A percentile compares a stretch with the other conserved stretches of the same genome.
Conservation (phyloP, 2,888 invertebrate genomes). For the Cataglyphis rosenhaueri region DNA sequence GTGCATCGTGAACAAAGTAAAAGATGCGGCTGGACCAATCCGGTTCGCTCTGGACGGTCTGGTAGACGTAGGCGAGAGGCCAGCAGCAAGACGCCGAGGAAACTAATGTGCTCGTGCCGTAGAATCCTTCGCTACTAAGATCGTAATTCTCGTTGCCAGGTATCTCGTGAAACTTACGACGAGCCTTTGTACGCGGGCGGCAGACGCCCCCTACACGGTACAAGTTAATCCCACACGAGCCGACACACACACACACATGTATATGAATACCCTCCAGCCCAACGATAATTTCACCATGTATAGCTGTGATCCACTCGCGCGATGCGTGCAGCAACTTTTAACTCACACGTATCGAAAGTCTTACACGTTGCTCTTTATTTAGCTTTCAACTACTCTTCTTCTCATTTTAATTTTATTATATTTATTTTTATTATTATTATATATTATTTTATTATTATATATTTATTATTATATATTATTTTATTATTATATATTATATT, state of each 20-base stretch:
- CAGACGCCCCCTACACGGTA: constrained; percentile 78
- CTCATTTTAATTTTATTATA: neutral
- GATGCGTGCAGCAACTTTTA: constrained; percentile 11
- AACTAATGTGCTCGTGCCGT: constrained; percentile 71
- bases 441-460: too few relatives aligned
- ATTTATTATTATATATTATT: too few relatives aligned
- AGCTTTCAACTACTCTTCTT: neutral
- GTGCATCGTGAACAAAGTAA: constrained; percentile 39
- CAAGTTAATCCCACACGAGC: constrained; percentile 83
- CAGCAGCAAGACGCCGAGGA: constrained; percentile 57
- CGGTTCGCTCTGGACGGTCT: constrained; percentile 48
- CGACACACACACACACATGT: constrained; percentile 56
- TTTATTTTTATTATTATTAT: too few relatives aligned
- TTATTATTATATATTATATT: too few relatives aligned
- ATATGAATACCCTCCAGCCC: constrained; percentile 72
- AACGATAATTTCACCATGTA: constrained; percentile 53
- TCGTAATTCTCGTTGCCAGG: constrained; percentile 83
- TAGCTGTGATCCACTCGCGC: constrained; percentile 26
- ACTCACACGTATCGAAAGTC: constrained; percentile 19
- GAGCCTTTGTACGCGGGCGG: constrained; percentile 80
- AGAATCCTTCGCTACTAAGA: constrained; percentile 78
- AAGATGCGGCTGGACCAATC: constrained; percentile 66
- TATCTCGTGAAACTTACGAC: constrained; percentile 81
- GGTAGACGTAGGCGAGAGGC: constrained; percentile 77
- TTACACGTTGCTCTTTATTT: neutral